Conservation (phyloP, 2,113 vertebrate genomes). For the Sylvicapra grimmia region DNA sequence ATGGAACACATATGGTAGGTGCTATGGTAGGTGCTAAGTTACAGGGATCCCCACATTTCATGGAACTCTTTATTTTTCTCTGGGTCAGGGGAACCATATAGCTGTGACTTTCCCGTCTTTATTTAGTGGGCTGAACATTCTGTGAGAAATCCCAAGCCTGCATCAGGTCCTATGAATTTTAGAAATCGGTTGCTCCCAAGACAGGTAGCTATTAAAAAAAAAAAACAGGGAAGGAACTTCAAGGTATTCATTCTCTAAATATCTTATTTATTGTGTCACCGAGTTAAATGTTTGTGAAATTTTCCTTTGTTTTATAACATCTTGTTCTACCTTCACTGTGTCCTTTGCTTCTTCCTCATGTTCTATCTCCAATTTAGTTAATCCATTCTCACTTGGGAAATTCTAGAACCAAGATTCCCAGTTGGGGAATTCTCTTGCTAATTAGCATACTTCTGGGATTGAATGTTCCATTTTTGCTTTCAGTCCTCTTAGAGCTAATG, state of each 20-base stretch:
- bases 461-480: slow-evolving; percentile 43
- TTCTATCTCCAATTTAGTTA: background rate
- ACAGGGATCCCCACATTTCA: background rate
- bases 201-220: background rate
- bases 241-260: background rate
- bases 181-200: background rate
- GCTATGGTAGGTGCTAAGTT: background rate
- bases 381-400: slow-evolving; percentile 23
- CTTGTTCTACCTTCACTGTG: slow-evolving; percentile 21
- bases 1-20: background rate
- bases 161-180: slow-evolving; percentile 4
- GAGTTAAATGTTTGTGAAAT: background rate
- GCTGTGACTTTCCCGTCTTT: background rate
- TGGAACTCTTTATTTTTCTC: background rate
- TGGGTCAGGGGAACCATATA: background rate
- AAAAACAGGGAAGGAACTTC: background rate
- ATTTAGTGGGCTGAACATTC: background rate
- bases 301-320: slow-evolving; percentile 27
- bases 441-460: background rate
- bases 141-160: background rate
- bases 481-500: slow-evolving; percentile 1
- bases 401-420: slow-evolving; percentile 9
- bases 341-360: background rate
- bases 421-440: slow-evolving; percentile 38
- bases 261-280: background rate